Evolutionary conservation across 1,140 invertebrate species (phyloP), one percentile per base, ranked within the genome.

Genomic region (Trichoplusia ni): DNA sequence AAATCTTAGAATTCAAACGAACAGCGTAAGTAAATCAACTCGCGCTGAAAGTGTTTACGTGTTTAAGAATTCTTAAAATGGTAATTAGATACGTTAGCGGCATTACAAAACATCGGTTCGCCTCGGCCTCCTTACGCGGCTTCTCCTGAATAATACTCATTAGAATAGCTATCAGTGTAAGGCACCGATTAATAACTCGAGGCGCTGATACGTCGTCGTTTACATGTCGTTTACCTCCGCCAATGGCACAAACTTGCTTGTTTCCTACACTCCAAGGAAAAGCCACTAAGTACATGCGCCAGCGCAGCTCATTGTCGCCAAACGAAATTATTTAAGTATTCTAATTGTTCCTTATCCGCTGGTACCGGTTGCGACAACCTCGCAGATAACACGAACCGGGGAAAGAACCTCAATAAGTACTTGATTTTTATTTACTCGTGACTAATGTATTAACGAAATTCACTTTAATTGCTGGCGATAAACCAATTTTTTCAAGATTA

Each of bases 111-210:
- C 44, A 51, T 73, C 56, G 38, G 58, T 81, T 84, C 71, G 77
- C 85, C 82, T 86, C 85, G 86, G 73, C 84, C 86, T 86, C 80
- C 71, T 89, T 89, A 81, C 73, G 53, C 66, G 71, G 67, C 70
- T 79, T 84, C 79, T 84, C 70, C 74, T 67, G 69, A 76, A 72
- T 73, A 71, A 53, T 72, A 73, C 79, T 90, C 84, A 90, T 90
- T 90, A 90, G 85, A 90, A 90, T 90, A 85, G 81, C 73, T 90
- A 90, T 90, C 87, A 77, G 76, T 77, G 77, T 72, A 75, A 81
- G 73, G 81, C 79, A 70, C 76, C 82, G 85, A 86, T 86, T 89
- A 89, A 88, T 85, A 86, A 84, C 77, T 76, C 73, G 77, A 72
- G 67, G 58, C 67, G 65, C 69, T 77, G 82, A 86, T 81, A 82